These are phyloP conservation scores for Aplochiton taeniatus DNA, from an alignment of 2,797 vertebrate species.

Conservation along the genomic window DNA sequence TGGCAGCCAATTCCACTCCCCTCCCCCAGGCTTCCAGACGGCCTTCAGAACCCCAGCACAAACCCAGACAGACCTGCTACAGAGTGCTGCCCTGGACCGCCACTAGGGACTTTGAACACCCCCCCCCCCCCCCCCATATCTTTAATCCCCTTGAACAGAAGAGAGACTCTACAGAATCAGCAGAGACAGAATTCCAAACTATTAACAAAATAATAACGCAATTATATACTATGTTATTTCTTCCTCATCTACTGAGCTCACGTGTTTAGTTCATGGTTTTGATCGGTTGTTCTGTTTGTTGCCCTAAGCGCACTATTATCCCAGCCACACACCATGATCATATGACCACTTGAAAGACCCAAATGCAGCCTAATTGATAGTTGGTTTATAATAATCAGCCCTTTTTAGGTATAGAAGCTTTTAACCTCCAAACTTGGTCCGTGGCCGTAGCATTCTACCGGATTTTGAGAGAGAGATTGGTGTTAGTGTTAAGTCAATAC, in stretches of 20 bases:
- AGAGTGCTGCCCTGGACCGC: constrained; percentile 88
- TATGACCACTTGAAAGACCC: no score
- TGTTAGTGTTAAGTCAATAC: neutral
- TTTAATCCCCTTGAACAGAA: constrained; percentile 18
- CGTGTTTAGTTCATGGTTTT: constrained; percentile 50
- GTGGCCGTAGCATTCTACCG: neutral
- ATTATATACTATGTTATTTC: constrained; percentile 73
- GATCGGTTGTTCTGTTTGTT: constrained; percentile 44
- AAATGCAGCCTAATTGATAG: no score
- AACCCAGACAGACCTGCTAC: constrained; percentile 91
- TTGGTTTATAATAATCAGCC: no score
- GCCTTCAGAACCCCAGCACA: constrained; percentile 90
- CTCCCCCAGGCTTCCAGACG: constrained; percentile 91
- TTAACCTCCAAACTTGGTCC: no score
- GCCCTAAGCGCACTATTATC: constrained; percentile 67
- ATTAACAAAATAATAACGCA: constrained; percentile 80
- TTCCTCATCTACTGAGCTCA: constrained; percentile 62
- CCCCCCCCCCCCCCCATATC: constrained; percentile 9
- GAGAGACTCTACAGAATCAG: constrained; percentile 50
- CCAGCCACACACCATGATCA: constrained; percentile 44
- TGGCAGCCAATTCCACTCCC: constrained; percentile 84
- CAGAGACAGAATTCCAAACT: constrained; percentile 57
- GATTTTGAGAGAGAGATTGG: neutral
- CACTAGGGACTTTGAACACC: constrained; percentile 77
- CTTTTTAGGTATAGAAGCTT: no score